Evolutionary conservation across 2,797 vertebrate genomes (phyloP).

Genomic region (Linurgus olivaceus): DNA sequence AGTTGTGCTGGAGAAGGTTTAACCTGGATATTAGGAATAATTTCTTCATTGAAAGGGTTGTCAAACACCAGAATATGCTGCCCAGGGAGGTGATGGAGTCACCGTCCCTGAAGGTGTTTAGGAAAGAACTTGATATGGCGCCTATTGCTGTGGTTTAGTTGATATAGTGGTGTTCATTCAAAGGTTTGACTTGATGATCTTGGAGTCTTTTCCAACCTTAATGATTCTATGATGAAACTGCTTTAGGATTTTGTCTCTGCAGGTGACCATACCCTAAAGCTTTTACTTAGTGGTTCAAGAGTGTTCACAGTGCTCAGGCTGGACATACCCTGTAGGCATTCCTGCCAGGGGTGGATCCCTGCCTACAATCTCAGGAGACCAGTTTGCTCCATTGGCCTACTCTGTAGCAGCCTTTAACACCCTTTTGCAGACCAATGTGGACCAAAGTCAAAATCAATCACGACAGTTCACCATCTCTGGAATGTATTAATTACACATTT

Average conservation of each 20-base stretch:
- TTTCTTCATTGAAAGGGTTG: neutral
- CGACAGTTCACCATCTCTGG: neutral
- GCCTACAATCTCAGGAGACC: neutral
- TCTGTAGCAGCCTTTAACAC: neutral
- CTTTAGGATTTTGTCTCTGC: neutral
- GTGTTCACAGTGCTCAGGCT: neutral
- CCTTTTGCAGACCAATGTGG: neutral
- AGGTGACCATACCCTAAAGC: neutral
- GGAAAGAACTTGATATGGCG: fast-evolving
- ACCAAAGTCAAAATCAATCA: neutral
- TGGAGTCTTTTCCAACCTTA: neutral
- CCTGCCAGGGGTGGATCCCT: too few species aligned
- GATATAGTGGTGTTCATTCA: neutral
- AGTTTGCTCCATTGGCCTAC: neutral
- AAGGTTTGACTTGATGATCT: neutral
- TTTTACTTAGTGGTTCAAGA: neutral
- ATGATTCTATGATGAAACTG: neutral
- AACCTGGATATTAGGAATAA: neutral
- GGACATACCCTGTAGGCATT: neutral
- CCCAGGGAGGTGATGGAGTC: too few species aligned
- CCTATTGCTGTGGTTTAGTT: neutral
- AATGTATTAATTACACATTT: neutral
- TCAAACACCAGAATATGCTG: neutral
- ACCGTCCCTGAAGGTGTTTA: neutral
- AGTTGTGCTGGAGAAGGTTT: neutral